Evolutionary conservation across 1,140 invertebrate genomes (phyloP), one percentile per base, ranked within the genome.

Genomic region (Caerostris extrusa): DNA sequence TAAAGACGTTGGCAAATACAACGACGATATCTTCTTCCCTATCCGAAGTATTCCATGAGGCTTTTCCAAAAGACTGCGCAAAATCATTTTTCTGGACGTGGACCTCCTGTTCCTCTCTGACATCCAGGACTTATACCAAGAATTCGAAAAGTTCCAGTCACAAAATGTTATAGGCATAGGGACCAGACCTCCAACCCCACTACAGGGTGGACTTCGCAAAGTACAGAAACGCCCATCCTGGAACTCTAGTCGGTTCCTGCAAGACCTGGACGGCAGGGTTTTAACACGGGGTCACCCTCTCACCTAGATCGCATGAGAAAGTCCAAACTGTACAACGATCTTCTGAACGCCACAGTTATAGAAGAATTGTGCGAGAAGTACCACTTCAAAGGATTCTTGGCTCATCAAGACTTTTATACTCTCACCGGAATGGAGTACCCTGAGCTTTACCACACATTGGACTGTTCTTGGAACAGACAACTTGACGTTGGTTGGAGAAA

Each of bases 381-480:
- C 96, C 96, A 96, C 50, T 97, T 97, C 89, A 95, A 97, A 96
- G 98, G 98, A 7, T 98, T 98, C 95, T 96, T 98, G 55, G 98
- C 98, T 4, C 98, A 98, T 96, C 98, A 98, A 96, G 98, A 98
- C 96, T 98, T 98, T 95, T 98, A 98, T 95, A 98, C 98, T 0
- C 95, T 98, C 55, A 95, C 98, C 3, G 97, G 96, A 19, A 96
- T 97, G 95, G 98, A 98, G 95, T 96, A 97, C 95, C 97, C 97
- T 4, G 96, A 98, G 94, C 95, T 98, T 55, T 98, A 98, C 95
- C 97, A 98, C 95, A 97, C 97, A 19, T 95, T 98, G 53, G 97
- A 98, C 85, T 98, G 98, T 96, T 97, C 97, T 7, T 98, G 98
- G 97, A 98, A 98, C 95, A 96, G 98, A 77, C 98, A 98, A 95